Percentiles rank a stretch among this genome's conserved stretches.
Conservation (phyloP, 2,113 vertebrate species). For the Phocoena sinus region DNA sequence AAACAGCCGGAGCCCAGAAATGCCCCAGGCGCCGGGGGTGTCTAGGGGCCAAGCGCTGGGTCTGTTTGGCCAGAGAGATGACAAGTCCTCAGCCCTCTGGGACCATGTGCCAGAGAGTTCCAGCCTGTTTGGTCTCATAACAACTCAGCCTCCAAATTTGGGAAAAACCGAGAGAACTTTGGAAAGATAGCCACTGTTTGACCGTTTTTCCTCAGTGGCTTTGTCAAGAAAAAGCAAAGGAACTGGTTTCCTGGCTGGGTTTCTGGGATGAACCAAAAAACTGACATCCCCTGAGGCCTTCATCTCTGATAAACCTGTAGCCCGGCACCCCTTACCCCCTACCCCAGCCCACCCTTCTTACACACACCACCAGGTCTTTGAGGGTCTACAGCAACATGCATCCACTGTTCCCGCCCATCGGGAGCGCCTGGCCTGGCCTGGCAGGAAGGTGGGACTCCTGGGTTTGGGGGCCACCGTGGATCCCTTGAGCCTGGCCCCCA, state of each 20-base stretch:
- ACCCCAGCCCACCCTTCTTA: not conserved
- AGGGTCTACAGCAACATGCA: no score
- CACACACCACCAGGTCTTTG: not conserved
- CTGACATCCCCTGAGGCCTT: rapidly evolving
- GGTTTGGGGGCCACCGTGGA: not conserved
- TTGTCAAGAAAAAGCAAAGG: not conserved
- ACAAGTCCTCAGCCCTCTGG: not conserved
- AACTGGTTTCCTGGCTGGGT: not conserved
- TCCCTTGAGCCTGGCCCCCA: not conserved
- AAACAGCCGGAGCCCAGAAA: not conserved
- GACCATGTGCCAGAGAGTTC: constrained; percentile 18
- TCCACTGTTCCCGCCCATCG: not conserved
- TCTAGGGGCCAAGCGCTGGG: not conserved
- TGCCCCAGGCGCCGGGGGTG: not conserved
- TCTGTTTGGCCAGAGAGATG: not conserved
- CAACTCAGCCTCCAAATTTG: constrained; percentile 66
- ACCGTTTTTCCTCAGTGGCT: not conserved
- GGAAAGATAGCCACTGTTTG: not conserved
- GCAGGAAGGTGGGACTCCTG: not conserved
- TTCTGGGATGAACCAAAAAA: not conserved
- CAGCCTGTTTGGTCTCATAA: not conserved
- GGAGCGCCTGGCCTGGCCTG: not conserved
- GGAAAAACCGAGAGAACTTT: constrained; percentile 25
- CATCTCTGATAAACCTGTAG: rapidly evolving
- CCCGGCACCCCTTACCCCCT: rapidly evolving